Conservation (phyloP, 1,140 invertebrate species). For the Nomia melanderi region DNA sequence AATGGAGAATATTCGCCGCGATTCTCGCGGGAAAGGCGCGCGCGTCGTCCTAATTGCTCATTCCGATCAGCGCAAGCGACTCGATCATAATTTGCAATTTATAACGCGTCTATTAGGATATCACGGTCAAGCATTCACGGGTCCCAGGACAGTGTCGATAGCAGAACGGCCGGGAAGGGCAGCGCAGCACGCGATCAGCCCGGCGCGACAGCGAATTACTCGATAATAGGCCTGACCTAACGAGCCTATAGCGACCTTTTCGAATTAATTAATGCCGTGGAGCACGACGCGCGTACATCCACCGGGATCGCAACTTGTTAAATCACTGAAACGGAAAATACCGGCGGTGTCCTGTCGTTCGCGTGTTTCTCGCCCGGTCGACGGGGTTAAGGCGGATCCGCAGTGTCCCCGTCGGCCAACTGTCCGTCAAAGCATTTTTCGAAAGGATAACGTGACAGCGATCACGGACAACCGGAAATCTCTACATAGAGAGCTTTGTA, state of each 20-base stretch:
- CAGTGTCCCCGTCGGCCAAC: neutral
- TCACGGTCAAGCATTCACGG: conserved; percentile 19
- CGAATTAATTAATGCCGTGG: conserved; percentile 60
- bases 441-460: too few relatives aligned
- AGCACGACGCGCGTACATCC: conserved; percentile 22
- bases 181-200: conserved; percentile 39
- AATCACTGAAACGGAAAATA: conserved; percentile 54
- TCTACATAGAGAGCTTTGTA: too few relatives aligned
- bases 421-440: too few relatives aligned
- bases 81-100: conserved; percentile 24
- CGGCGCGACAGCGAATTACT: conserved; percentile 45
- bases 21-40: neutral
- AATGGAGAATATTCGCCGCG: neutral
- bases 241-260: conserved; percentile 51
- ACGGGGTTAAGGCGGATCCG: neutral
- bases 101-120: conserved; percentile 34
- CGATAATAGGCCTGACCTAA: conserved; percentile 52
- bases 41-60: neutral
- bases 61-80: neutral
- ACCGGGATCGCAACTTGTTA: conserved; percentile 47
- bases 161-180: conserved; percentile 15
- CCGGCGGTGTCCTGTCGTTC: neutral
- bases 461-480: too few relatives aligned
- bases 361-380: conserved; percentile 6
- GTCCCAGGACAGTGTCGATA: conserved; percentile 34